Conservation (phyloP, 92 coral and sea anemone genomes). For the Phenganax subtilis region DNA sequence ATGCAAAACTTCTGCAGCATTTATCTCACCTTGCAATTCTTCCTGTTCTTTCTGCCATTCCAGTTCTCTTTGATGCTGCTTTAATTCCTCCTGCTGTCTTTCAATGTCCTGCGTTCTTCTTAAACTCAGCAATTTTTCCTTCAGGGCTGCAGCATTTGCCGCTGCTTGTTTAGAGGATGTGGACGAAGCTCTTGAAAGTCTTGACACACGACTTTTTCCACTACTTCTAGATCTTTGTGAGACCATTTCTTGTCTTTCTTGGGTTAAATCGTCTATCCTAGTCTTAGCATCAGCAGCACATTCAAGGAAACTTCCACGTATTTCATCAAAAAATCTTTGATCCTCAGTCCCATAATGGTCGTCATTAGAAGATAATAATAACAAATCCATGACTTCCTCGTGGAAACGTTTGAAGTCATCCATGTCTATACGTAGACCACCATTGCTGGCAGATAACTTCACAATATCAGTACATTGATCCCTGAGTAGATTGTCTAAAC, state of each 20-base stretch:
- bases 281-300: slow-evolving; percentile 39
- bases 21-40: slow-evolving; percentile 22
- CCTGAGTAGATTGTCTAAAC: slow-evolving; percentile 7
- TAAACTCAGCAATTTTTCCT: slow-evolving; percentile 20
- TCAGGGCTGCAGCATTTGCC: slow-evolving; percentile 29
- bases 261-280: slow-evolving; percentile 10
- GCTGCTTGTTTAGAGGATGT: slow-evolving; percentile 28
- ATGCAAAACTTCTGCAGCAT: slow-evolving; percentile 17
- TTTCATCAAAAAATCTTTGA: slow-evolving; percentile 3
- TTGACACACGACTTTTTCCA: background rate
- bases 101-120: slow-evolving; percentile 27
- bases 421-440: slow-evolving; percentile 26
- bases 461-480: slow-evolving; percentile 36
- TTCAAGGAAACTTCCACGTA: slow-evolving; percentile 5
- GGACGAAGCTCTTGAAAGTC: background rate
- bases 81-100: slow-evolving; percentile 14
- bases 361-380: background rate
- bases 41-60: slow-evolving; percentile 36
- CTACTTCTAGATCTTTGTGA: background rate
- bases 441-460: slow-evolving; percentile 14
- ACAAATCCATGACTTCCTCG: slow-evolving; percentile 13
- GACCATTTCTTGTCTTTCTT: slow-evolving; percentile 17
- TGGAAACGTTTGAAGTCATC: slow-evolving; percentile 24
- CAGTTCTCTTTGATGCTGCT: slow-evolving; percentile 24
- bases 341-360: background rate